These are phyloP conservation scores for Pseudococcus viburni DNA, from an alignment of 2,888 invertebrate species.

Conservation along the genomic window DNA sequence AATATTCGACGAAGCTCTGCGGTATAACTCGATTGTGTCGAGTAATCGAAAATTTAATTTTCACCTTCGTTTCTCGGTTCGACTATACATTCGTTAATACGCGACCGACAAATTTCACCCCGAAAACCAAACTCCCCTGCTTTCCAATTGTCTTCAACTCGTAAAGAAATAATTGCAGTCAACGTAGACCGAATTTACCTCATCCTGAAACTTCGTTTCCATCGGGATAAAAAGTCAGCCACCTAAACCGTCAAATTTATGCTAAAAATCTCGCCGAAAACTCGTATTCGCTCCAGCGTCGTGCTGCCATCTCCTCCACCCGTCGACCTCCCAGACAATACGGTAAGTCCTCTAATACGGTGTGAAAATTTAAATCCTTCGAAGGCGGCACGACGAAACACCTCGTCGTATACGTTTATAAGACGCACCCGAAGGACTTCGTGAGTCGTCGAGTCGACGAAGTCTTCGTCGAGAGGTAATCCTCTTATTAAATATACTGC, in stretches of 20 bases:
- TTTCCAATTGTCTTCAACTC: neutral
- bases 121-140: neutral
- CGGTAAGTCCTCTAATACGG: neutral
- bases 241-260: neutral
- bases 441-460: neutral
- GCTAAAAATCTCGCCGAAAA: neutral
- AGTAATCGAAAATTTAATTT: conserved; percentile 11
- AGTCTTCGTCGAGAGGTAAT: neutral
- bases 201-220: neutral
- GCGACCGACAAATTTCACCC: neutral
- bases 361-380: neutral
- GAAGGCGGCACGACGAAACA: neutral
- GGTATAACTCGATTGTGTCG: conserved; percentile 15
- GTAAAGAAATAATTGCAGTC: neutral
- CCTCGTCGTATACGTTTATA: neutral
- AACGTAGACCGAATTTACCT: neutral
- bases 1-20: conserved; percentile 5
- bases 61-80: neutral
- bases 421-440: neutral
- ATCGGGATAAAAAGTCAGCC: neutral
- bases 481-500: neutral
- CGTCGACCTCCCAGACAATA: neutral
- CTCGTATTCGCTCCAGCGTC: neutral
- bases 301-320: neutral
- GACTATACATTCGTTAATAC: neutral